phyloP scores from a whole-genome alignment of 2,888 invertebrate species.

The Zaprionus obscuricornis region DNA sequence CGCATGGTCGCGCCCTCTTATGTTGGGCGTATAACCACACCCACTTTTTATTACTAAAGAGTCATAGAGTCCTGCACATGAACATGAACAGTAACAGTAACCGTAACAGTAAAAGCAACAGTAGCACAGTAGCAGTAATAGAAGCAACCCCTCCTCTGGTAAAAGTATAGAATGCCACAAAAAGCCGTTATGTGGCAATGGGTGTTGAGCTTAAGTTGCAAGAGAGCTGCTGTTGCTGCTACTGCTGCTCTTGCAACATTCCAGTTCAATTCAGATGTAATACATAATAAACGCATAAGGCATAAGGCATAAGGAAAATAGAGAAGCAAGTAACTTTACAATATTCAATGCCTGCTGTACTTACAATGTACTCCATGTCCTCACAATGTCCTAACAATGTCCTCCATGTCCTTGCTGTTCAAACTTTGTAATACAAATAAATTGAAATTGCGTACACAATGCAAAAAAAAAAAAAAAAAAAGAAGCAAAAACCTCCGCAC shows the following conservation, averaged over 20 bases:
- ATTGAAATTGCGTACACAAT: constrained; percentile 67
- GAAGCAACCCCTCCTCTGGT: constrained; percentile 54
- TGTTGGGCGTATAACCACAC: constrained; percentile 70
- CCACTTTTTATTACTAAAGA: constrained; percentile 44
- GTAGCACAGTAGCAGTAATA: constrained; percentile 28
- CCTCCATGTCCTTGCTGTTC: constrained; percentile 18
- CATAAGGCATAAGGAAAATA: no score
- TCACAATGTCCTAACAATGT: no score
- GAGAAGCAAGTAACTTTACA: no score
- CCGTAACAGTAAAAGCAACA: background rate
- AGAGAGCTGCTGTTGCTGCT: no score
- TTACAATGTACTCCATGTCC: no score
- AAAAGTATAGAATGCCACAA: constrained; percentile 44
- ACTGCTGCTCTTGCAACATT: constrained; percentile 23
- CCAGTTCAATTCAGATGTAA: constrained; percentile 14
- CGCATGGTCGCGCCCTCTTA: constrained; percentile 48
- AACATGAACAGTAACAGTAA: constrained; percentile 1
- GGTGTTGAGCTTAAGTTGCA: no score
- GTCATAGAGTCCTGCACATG: constrained; percentile 28
- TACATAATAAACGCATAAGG: background rate
- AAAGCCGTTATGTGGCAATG: constrained; percentile 45
- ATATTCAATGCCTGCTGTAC: no score
- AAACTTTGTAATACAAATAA: constrained; percentile 67
- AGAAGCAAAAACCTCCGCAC: constrained; percentile 9
- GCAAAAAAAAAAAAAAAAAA: background rate